phyloP scores from a whole-genome alignment of 2,113 vertebrate species.

The Atlantisia rogersi region DNA sequence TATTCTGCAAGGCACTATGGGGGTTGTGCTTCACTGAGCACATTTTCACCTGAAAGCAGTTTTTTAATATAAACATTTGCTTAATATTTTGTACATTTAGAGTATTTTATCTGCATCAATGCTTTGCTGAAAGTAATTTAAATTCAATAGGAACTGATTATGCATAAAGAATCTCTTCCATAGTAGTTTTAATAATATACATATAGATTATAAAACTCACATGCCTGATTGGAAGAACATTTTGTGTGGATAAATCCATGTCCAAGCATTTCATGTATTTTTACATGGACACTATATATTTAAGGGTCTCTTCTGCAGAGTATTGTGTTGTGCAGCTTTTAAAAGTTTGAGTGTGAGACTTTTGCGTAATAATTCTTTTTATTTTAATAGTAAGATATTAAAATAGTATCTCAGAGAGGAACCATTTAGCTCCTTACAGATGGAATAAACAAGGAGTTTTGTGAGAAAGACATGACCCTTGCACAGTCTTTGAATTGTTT shows the following conservation, averaged over 20 bases:
- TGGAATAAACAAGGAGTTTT: background rate
- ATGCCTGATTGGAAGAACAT: slow-evolving; percentile 48
- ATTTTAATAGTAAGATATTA: slow-evolving; percentile 3
- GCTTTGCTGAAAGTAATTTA: slow-evolving; percentile 75
- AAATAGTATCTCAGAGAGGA: slow-evolving; percentile 7
- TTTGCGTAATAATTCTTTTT: slow-evolving; percentile 33
- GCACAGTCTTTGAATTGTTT: background rate
- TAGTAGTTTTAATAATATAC: slow-evolving; percentile 66
- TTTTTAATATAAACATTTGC: slow-evolving; percentile 80
- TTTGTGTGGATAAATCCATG: slow-evolving; percentile 53
- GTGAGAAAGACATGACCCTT: background rate
- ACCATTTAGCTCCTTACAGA: background rate
- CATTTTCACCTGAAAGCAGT: slow-evolving; percentile 76
- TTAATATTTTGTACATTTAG: slow-evolving; percentile 82
- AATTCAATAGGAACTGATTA: slow-evolving; percentile 78
- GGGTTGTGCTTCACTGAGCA: slow-evolving; percentile 65
- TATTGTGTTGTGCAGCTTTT: slow-evolving; percentile 36
- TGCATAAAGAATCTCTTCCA: slow-evolving; percentile 65
- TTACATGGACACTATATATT: slow-evolving; percentile 6
- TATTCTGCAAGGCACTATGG: slow-evolving; percentile 69
- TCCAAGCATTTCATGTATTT: slow-evolving; percentile 41
- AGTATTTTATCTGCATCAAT: slow-evolving; percentile 74
- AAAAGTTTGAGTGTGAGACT: slow-evolving; percentile 69
- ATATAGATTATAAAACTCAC: slow-evolving; percentile 70
- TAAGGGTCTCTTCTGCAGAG: slow-evolving; percentile 3